Evolutionary conservation across 1,140 invertebrate genomes (phyloP).

Genomic region (Nymphalis io): DNA sequence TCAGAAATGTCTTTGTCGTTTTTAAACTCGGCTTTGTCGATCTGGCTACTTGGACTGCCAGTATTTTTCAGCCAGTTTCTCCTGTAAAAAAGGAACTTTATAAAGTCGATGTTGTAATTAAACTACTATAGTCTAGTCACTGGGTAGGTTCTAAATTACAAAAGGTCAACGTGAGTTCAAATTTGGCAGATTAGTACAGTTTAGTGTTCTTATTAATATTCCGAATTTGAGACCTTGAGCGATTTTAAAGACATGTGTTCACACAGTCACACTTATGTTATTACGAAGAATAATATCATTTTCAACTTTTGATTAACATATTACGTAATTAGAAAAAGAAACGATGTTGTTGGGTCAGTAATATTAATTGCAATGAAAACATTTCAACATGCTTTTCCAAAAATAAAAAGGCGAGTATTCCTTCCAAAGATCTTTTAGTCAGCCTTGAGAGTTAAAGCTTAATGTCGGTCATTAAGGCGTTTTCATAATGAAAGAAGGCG

Average conservation of each 20-base stretch:
- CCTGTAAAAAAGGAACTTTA: slow-evolving; percentile 73
- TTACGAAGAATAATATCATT: too few species aligned
- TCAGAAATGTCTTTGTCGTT: slow-evolving; percentile 82
- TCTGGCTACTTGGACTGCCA: slow-evolving; percentile 86
- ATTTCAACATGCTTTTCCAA: slow-evolving; percentile 11
- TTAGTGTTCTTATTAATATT: too few species aligned
- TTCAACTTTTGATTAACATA: too few species aligned
- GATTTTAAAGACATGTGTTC: too few species aligned
- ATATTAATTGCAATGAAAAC: not conserved
- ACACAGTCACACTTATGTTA: too few species aligned
- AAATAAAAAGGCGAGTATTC: slow-evolving; percentile 11
- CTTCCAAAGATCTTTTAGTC: slow-evolving; percentile 15
- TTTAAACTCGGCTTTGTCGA: slow-evolving; percentile 85
- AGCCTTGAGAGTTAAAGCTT: slow-evolving; percentile 33
- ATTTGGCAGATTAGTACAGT: too few species aligned
- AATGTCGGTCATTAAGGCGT: slow-evolving; percentile 37
- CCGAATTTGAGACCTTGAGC: too few species aligned
- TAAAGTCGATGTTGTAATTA: too few species aligned
- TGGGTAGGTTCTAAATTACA: too few species aligned
- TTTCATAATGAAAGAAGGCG: slow-evolving; percentile 40
- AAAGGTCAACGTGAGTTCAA: too few species aligned
- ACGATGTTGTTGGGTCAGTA: not conserved
- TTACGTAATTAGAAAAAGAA: not conserved
- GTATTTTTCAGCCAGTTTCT: slow-evolving; percentile 85
- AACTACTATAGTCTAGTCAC: too few species aligned